These are phyloP conservation scores for Babylonia areolata DNA, from an alignment of 1,140 invertebrate species.

Conservation along the genomic window DNA sequence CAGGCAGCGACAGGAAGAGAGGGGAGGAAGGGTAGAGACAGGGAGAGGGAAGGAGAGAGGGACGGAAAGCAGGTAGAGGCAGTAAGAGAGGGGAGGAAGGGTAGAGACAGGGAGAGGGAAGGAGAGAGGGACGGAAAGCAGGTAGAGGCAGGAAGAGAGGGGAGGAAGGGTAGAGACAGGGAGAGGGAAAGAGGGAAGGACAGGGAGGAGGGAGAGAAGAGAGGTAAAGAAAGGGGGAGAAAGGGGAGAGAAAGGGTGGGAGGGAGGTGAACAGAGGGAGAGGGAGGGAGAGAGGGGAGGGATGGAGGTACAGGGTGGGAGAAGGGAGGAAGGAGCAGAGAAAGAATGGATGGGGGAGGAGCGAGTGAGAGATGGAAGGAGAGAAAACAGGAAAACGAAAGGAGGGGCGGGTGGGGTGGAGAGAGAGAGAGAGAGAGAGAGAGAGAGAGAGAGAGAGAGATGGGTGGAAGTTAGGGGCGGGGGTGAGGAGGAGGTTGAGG, in stretches of 20 bases:
- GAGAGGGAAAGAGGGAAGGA: neutral
- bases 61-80: too few species aligned
- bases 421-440: conserved; percentile 1
- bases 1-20: too few species aligned
- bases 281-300: neutral
- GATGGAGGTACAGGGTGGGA: neutral
- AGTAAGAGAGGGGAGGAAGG: too few species aligned
- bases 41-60: too few species aligned
- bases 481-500: neutral
- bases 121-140: too few species aligned
- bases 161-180: too few species aligned
- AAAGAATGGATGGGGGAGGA: neutral
- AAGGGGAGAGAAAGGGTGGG: neutral
- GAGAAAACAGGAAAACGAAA: neutral
- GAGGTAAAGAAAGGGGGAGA: neutral
- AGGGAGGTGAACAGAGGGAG: neutral
- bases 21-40: too few species aligned
- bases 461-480: neutral
- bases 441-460: neutral
- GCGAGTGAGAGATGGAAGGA: neutral
- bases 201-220: too few species aligned
- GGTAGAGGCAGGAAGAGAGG: too few species aligned
- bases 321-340: neutral
- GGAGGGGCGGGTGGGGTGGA: neutral
- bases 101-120: too few species aligned